Evolutionary conservation across 2,797 vertebrate genomes (phyloP).

Genomic region (Phyllotis vaccarum): DNA sequence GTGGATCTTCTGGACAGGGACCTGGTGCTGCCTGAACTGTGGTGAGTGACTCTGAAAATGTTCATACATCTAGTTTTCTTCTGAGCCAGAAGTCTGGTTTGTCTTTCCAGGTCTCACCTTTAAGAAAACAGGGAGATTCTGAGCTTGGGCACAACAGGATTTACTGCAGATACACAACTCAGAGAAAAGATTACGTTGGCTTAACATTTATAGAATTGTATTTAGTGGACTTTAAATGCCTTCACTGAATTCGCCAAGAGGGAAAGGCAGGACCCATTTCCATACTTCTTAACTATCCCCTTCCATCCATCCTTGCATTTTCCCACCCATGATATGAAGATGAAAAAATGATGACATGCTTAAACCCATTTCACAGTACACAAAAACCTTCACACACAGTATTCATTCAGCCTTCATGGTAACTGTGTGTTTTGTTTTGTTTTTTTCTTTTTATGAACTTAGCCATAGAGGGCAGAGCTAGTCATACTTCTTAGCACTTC

Average conservation of each 20-base stretch:
- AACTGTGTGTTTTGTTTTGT: neutral
- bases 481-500: neutral
- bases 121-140: neutral
- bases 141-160: fast-evolving
- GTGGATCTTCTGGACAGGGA: neutral
- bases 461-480: conserved; percentile 1
- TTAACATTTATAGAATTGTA: neutral
- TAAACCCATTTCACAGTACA: neutral
- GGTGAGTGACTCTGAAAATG: no score
- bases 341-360: neutral
- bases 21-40: neutral
- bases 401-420: neutral
- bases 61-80: no score
- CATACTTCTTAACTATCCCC: neutral
- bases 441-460: neutral
- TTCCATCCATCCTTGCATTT: neutral
- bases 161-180: neutral
- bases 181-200: neutral
- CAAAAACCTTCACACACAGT: neutral
- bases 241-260: neutral
- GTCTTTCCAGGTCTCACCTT: no score
- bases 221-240: neutral
- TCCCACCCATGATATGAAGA: neutral
- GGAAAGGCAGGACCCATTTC: neutral
- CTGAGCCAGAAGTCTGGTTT: no score